Base-by-base conservation (phyloP, 2,797 vertebrate genomes). In the Varecia variegata region DNA sequence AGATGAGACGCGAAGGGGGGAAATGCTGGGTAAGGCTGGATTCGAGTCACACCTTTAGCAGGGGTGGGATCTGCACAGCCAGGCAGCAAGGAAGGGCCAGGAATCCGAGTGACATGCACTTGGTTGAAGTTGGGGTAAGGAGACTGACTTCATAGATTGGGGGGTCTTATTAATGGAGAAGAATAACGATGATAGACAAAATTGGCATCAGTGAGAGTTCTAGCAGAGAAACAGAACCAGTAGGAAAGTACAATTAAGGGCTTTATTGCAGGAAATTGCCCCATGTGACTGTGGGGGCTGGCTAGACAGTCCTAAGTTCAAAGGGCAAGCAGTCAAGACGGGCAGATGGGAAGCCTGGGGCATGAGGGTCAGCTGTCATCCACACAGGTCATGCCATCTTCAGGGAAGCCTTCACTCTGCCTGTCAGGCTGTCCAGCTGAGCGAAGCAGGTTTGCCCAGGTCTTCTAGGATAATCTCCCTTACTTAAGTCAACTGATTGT, bases 291-390 rank as follows among this genome's bases (percentile, higher is more conserved):
- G 10, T 35, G 9, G 2, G 10, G 82, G 4, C 9, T 82, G 25
- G 14, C 65, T 60, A 43, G 30, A 11, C 11, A 84, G 10, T 40
- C 15, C 25, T 18, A 43, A n/a, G 38, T 81, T 7, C 35, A 70
- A 6, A 62, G 30, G 12, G 2, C 9, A 50, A 54, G 15, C 13
- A 23, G 11, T 40, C 11, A 32, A 7, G 40, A 56, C 56, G 35
- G 4, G 7, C 6, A 40, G 7, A 1, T 12, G 4, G 0, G 1
- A 35, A 62, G 45, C n/a, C 3, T 0, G 43, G 14, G 3, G 20
- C 43, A 32, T 6, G 10, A 88, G 4, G 1, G 8, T 17, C 40
- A 73, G 1, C 0, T 43, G 5, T 5, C 20, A 3, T 45, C 7
- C 17, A 30, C 1, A 23, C 25, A 15, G 17, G 0, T 0, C 5